These are phyloP conservation scores for Desmodus rotundus DNA, from an alignment of 2,113 vertebrate species.

Conservation along the genomic window DNA sequence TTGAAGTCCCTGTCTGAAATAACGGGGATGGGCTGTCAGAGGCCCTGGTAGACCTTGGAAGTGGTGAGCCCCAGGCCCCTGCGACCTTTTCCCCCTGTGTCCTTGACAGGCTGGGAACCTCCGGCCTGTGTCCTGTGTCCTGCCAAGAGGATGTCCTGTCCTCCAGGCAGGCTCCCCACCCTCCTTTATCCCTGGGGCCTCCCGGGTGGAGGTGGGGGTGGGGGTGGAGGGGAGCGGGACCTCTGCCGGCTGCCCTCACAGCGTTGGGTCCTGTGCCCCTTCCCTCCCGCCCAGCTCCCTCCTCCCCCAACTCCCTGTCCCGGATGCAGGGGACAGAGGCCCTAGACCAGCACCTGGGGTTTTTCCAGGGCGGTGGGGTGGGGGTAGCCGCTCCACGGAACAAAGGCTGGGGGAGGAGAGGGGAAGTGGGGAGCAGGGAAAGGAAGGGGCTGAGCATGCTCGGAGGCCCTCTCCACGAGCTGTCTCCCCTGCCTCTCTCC, in stretches of 20 bases:
- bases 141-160: slow-evolving; percentile 74
- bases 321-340: background rate
- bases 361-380: background rate
- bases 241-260: background rate
- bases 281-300: background rate
- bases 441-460: background rate
- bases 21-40: background rate
- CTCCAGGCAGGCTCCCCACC: background rate
- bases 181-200: slow-evolving; percentile 28
- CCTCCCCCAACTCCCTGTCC: background rate
- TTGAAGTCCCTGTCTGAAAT: background rate
- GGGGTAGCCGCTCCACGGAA: background rate
- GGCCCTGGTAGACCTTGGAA: background rate
- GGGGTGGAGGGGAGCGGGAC: background rate
- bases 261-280: background rate
- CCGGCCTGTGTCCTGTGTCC: slow-evolving; percentile 59
- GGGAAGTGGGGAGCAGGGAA: background rate
- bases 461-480: background rate
- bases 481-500: background rate
- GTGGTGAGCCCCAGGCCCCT: background rate
- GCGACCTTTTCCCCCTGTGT: slow-evolving; percentile 53
- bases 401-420: background rate
- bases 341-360: background rate
- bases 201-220: background rate
- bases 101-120: slow-evolving; percentile 64